phyloP scores from a whole-genome alignment of 2,888 invertebrate genomes.

The Ichneumoninae sp. region DNA sequence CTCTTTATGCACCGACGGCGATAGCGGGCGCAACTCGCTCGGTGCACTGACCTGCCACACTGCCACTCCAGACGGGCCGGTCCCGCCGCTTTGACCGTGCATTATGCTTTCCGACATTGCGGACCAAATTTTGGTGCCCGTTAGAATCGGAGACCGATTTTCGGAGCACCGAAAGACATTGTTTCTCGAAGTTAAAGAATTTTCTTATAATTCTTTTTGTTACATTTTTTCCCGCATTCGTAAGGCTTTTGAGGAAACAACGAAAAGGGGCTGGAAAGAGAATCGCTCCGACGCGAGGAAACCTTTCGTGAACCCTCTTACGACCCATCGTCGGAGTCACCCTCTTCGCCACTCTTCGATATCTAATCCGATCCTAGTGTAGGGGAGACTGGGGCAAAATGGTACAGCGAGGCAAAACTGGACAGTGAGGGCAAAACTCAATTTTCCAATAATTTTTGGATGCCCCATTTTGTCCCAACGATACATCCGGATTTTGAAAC shows the following conservation, averaged over 20 bases:
- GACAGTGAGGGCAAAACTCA: too few relatives aligned
- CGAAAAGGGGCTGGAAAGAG: constrained; percentile 2
- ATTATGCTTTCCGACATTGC: constrained; percentile 5
- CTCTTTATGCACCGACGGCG: constrained; percentile 52
- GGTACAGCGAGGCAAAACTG: too few relatives aligned
- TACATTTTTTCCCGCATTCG: background rate
- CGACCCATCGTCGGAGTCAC: constrained; percentile 64
- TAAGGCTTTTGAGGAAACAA: constrained; percentile 17
- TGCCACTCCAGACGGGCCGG: constrained; percentile 19
- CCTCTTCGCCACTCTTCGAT: constrained; percentile 38
- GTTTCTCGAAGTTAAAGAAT: background rate
- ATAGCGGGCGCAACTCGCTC: constrained; percentile 21
- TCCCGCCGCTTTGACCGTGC: background rate
- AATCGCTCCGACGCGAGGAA: constrained; percentile 21
- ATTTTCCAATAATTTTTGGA: too few relatives aligned
- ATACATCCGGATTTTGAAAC: too few relatives aligned
- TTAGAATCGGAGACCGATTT: background rate
- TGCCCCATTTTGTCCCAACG: too few relatives aligned
- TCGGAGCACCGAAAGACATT: background rate
- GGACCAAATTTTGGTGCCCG: background rate
- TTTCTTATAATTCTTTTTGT: background rate
- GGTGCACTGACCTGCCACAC: constrained; percentile 78
- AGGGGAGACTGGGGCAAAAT: too few relatives aligned
- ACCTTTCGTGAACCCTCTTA: constrained; percentile 55
- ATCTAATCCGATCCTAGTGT: constrained; percentile 37